Conservation (phyloP, 2,888 invertebrate species). For the Ennomos fuscantarius region DNA sequence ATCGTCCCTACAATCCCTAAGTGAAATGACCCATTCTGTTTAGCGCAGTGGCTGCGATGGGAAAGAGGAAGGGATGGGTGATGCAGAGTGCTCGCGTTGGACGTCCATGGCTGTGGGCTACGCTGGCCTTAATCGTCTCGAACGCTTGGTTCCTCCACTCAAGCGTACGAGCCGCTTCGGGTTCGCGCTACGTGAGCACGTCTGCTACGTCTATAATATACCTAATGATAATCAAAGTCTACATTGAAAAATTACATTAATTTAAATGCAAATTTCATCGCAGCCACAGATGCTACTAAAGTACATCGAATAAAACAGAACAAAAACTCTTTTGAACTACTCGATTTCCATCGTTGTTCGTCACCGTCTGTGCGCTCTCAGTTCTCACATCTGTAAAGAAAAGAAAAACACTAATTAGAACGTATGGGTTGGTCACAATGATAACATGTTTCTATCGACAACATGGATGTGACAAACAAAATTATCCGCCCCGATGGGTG, state of each 20-base stretch:
- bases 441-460: background rate
- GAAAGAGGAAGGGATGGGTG: conserved; percentile 24
- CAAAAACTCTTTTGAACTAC: conserved; percentile 40
- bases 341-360: conserved; percentile 48
- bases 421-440: background rate
- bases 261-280: conserved; percentile 38
- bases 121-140: conserved; percentile 60
- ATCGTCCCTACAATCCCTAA: conserved; percentile 52
- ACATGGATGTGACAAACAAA: conserved; percentile 5
- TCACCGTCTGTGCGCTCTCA: conserved; percentile 23
- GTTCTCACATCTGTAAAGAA: conserved; percentile 38
- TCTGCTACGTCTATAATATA: conserved; percentile 44
- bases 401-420: conserved; percentile 24
- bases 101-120: conserved; percentile 77
- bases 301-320: conserved; percentile 28
- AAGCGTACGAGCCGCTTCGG: conserved; percentile 53
- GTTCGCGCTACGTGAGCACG: conserved; percentile 64
- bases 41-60: conserved; percentile 50
- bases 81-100: conserved; percentile 66
- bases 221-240: conserved; percentile 11
- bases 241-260: background rate
- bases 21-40: conserved; percentile 69
- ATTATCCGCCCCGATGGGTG: conserved; percentile 44
- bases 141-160: conserved; percentile 44
- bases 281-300: conserved; percentile 48